Conservation (phyloP, 30 jellyfish, hydroid and myxozoan species). For the Aurelia sp. region DNA sequence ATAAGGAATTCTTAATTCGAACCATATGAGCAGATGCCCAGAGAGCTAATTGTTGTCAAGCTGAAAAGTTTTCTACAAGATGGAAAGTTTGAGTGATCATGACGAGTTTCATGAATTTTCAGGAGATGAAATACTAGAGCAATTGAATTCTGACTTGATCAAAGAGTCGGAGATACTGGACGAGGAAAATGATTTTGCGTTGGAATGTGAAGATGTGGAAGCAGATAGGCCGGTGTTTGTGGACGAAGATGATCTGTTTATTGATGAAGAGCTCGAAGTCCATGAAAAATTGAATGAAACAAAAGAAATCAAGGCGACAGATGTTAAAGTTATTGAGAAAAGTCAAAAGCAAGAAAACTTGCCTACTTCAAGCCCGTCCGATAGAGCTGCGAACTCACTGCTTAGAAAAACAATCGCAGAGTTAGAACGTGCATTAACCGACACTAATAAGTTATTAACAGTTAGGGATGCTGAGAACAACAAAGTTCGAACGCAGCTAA, state of each 20-base stretch:
- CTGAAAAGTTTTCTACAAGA: not conserved
- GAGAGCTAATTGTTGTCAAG: not conserved
- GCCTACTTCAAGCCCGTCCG: not conserved
- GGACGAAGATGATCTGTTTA: conserved; percentile 22
- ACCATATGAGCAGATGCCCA: not conserved
- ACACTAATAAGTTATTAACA: conserved; percentile 65
- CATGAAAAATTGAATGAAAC: conserved; percentile 11
- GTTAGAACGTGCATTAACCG: conserved; percentile 83
- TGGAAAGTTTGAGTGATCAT: conserved; percentile 22
- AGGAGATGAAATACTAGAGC: conserved; percentile 32
- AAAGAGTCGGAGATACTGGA: conserved; percentile 61
- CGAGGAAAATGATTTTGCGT: conserved; percentile 21
- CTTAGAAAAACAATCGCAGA: conserved; percentile 79
- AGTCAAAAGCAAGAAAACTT: not conserved
- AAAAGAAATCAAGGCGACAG: conserved; percentile 18
- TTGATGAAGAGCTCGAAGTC: conserved; percentile 33
- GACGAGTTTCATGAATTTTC: conserved; percentile 21
- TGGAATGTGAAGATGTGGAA: conserved; percentile 49
- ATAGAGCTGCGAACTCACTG: conserved; percentile 58
- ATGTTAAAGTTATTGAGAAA: conserved; percentile 12
- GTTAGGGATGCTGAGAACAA: conserved; percentile 81
- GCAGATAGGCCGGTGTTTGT: conserved; percentile 4
- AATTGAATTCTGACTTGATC: conserved; percentile 27
- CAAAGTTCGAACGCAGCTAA: conserved; percentile 59
- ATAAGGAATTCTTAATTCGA: conserved; percentile 12